Percentiles rank a stretch among this genome's conserved stretches.
phyloP scores from a whole-genome alignment of 2,113 vertebrate genomes.

The Cryptotis parvus region DNA sequence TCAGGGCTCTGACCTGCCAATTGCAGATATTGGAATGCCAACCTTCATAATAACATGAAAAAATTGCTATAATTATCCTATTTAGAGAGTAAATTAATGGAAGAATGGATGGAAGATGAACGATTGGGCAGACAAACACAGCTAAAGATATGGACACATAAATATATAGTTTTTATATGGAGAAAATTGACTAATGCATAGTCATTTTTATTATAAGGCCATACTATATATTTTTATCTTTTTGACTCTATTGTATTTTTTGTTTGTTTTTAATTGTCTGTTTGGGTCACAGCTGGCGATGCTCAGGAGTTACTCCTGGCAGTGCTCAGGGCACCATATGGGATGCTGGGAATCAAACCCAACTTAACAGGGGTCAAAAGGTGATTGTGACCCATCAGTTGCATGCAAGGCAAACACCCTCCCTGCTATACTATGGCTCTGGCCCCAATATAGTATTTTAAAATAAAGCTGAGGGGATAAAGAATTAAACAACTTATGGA shows the following conservation, averaged over 20 bases:
- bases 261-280: no score
- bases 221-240: background rate
- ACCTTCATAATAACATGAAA: background rate
- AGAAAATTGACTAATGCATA: background rate
- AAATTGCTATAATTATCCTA: background rate
- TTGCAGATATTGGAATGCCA: background rate
- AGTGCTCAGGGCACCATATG: no score
- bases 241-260: background rate
- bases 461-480: no score
- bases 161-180: background rate
- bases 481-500: background rate
- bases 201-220: background rate
- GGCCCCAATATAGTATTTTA: constrained; percentile 1
- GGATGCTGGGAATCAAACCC: no score
- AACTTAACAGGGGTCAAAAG: no score
- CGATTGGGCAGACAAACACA: background rate
- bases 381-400: no score
- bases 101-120: background rate
- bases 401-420: no score
- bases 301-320: no score
- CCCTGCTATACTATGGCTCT: no score
- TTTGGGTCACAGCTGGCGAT: no score
- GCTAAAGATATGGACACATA: background rate
- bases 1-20: background rate
- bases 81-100: background rate